Conservation (phyloP, 2,797 vertebrate genomes). For the Enteromius viviparus region DNA sequence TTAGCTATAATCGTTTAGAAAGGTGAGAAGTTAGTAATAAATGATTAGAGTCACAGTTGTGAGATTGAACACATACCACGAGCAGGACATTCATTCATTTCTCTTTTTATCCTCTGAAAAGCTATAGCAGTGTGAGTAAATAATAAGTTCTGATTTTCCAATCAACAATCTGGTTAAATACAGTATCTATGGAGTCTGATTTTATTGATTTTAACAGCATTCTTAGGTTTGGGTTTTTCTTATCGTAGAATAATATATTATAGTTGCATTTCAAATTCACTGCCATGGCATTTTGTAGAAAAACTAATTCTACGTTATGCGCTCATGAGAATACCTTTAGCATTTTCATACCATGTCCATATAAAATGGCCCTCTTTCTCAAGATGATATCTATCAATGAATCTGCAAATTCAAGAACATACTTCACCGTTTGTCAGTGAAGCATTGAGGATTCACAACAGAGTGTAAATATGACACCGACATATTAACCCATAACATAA, state of each 20-base stretch:
- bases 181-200: not conserved
- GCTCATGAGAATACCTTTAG: constrained; percentile 83
- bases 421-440: constrained; percentile 86
- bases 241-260: not conserved
- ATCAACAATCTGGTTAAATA: not conserved
- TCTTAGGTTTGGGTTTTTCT: constrained; percentile 28
- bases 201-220: constrained; percentile 55
- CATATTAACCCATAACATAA: constrained; percentile 56
- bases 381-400: constrained; percentile 88
- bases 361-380: constrained; percentile 86
- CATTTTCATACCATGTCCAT: constrained; percentile 88
- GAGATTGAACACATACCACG: not conserved
- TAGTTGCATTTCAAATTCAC: constrained; percentile 58
- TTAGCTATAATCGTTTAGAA: not conserved
- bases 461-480: constrained; percentile 64
- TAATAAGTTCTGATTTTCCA: not conserved
- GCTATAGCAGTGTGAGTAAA: not conserved
- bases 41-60: not conserved
- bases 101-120: not conserved
- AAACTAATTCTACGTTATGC: constrained; percentile 78
- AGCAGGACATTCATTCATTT: not conserved
- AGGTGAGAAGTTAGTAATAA: not conserved
- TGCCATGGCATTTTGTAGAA: constrained; percentile 84
- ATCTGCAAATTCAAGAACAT: constrained; percentile 87
- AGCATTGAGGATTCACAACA: constrained; percentile 72